These are phyloP conservation scores for Platycheirus rosarum DNA, from an alignment of 2,888 invertebrate genomes.

Conservation along the genomic window DNA sequence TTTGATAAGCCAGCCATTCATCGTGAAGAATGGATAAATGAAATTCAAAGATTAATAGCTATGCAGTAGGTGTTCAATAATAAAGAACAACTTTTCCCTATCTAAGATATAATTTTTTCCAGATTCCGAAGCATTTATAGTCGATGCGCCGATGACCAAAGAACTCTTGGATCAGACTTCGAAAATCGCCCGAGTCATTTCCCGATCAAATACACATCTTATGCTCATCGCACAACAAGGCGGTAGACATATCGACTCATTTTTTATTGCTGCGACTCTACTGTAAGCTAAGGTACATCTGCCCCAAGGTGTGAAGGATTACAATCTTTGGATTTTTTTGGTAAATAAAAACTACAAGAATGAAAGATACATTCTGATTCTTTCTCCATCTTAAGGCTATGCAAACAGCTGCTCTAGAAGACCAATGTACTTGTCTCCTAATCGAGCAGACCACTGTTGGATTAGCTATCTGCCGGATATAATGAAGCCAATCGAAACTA, in stretches of 20 bases:
- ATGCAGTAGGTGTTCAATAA: conserved; percentile 84
- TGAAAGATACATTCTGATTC: too few relatives aligned
- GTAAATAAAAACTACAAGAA: too few relatives aligned
- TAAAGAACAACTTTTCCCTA: conserved; percentile 6
- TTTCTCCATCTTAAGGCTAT: conserved; percentile 84
- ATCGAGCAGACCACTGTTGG: conserved; percentile 93
- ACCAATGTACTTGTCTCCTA: conserved; percentile 89
- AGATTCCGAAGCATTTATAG: conserved; percentile 87
- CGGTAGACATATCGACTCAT: conserved; percentile 90
- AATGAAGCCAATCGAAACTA: conserved; percentile 89
- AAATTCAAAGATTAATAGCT: conserved; percentile 86
- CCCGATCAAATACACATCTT: conserved; percentile 83
- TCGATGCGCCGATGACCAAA: conserved; percentile 86
- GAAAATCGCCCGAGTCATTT: conserved; percentile 86
- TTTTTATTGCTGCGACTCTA: conserved; percentile 88
- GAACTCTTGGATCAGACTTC: conserved; percentile 87
- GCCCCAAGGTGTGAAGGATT: conserved; percentile 84
- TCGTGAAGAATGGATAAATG: conserved; percentile 86
- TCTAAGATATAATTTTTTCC: neutral
- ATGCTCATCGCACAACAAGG: conserved; percentile 89
- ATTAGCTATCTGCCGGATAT: conserved; percentile 86
- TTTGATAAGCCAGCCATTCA: conserved; percentile 83
- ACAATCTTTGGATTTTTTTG: conserved; percentile 87
- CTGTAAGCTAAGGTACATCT: conserved; percentile 86
- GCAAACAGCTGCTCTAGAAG: conserved; percentile 91